Base-by-base conservation (phyloP, 92 coral and sea anemone genomes). In the Zoanthus gigantus region DNA sequence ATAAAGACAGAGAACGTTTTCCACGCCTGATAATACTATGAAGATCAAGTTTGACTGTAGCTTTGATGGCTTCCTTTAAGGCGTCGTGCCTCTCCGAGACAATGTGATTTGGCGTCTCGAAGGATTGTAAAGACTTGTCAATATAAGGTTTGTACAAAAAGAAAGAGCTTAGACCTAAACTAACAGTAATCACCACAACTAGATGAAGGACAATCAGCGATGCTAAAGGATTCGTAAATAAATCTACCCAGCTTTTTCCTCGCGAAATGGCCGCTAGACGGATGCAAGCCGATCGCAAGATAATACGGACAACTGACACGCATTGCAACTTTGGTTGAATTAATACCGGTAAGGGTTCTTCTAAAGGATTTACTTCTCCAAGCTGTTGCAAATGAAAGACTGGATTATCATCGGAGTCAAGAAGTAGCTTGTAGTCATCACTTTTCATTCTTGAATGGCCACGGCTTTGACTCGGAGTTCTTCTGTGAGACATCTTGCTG, bases 361-460 rank as follows among this genome's bases (percentile, higher is more conserved):
- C 88, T 14, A 54, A 45, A 7, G 71, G 47, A 52, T 76, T 9
- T 58, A 18, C 50, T 2, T 86, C 74, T 45, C 52, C 53, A 0
- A 44, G 87, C 17, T 88, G 87, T 45, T 60, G 87, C 52, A 87
- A 82, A 45, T 89, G 92, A 60, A 89, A 65, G 48, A 74, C 60
- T 16, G 80, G 68, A 72, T 50, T 81, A 6, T 67, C 91, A 52
- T 67, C 63, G 30, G 76, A 87, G 69, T 76, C 53, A 46, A 76
- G 65, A 28, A 91, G 89, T 86, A 93, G 88, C 16, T 89, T 60
- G 75, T 88, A 95, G 83, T 95, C 98, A 61, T 93, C 98, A 74
- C 98, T 95, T 78, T 93, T 94, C 60, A 93, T 95, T 50, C 98
- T 83, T 48, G 92, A 83, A 79, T 95, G 98, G 28, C 92, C 82